These are phyloP conservation scores for Hypena proboscidalis DNA, from an alignment of 2,888 invertebrate species.

Conservation along the genomic window DNA sequence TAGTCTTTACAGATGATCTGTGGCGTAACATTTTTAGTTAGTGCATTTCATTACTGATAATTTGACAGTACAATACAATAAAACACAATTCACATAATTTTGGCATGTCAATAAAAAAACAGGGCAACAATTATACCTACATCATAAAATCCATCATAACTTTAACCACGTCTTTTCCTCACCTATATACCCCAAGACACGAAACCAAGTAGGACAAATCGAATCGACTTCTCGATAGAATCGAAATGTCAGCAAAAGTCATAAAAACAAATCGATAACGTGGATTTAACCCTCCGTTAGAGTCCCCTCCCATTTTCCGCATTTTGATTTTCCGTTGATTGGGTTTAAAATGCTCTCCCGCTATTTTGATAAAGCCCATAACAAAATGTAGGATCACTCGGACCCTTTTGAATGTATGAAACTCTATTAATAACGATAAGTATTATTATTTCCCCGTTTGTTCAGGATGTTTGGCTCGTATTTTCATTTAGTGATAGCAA, in stretches of 20 bases:
- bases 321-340: conserved; percentile 83
- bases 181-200: conserved; percentile 23
- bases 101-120: too few relatives aligned
- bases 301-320: conserved; percentile 80
- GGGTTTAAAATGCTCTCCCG: conserved; percentile 80
- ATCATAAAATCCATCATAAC: too few relatives aligned
- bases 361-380: conserved; percentile 73
- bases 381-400: conserved; percentile 63
- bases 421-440: conserved; percentile 45
- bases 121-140: too few relatives aligned
- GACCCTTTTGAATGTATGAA: conserved; percentile 61
- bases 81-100: too few relatives aligned
- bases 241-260: conserved; percentile 75
- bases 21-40: too few relatives aligned
- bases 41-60: too few relatives aligned
- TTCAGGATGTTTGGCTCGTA: conserved; percentile 22
- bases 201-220: conserved; percentile 34
- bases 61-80: too few relatives aligned
- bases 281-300: conserved; percentile 81
- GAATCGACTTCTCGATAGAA: conserved; percentile 50
- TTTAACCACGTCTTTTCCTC: too few relatives aligned
- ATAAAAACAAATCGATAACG: conserved; percentile 82
- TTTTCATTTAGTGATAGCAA: conserved; percentile 3
- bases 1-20: too few relatives aligned
- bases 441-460: conserved; percentile 42